A percentile compares a stretch with the other conserved stretches of the same genome.
Evolutionary conservation across 1,140 invertebrate genomes (phyloP).

Genomic region (Lordiphosa clarofinis): DNA sequence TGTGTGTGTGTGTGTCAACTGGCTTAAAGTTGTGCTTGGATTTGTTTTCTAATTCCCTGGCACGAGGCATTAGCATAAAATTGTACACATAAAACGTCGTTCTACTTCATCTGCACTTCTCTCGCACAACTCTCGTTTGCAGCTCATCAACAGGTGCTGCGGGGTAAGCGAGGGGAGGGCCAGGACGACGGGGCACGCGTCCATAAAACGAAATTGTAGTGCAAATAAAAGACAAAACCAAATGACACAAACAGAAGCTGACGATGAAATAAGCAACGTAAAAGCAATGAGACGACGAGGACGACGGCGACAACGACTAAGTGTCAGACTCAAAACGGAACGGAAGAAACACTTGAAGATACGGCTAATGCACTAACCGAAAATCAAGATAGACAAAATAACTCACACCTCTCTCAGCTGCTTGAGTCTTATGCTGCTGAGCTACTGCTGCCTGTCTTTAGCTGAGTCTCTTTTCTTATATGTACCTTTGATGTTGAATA

Average conservation of each 20-base stretch:
- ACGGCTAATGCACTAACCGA: too few species aligned
- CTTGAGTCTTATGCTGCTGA: too few species aligned
- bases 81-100: constrained; percentile 41
- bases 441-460: too few species aligned
- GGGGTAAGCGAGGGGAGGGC: neutral
- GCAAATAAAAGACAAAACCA: constrained; percentile 44
- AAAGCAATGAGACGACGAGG: neutral
- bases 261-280: constrained; percentile 13
- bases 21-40: constrained; percentile 41
- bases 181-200: neutral
- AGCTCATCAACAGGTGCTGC: constrained; percentile 63
- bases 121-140: constrained; percentile 35
- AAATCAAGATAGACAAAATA: too few species aligned
- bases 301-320: too few species aligned
- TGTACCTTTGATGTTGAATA: too few species aligned
- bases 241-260: neutral
- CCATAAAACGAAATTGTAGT: constrained; percentile 49
- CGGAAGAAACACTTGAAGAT: too few species aligned
- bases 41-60: constrained; percentile 50
- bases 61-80: constrained; percentile 59
- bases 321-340: too few species aligned
- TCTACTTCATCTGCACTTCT: constrained; percentile 2
- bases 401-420: too few species aligned
- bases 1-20: constrained; percentile 41
- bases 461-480: too few species aligned